Conservation (phyloP, 2,797 vertebrate species). For the Gobionotothen gibberifrons region DNA sequence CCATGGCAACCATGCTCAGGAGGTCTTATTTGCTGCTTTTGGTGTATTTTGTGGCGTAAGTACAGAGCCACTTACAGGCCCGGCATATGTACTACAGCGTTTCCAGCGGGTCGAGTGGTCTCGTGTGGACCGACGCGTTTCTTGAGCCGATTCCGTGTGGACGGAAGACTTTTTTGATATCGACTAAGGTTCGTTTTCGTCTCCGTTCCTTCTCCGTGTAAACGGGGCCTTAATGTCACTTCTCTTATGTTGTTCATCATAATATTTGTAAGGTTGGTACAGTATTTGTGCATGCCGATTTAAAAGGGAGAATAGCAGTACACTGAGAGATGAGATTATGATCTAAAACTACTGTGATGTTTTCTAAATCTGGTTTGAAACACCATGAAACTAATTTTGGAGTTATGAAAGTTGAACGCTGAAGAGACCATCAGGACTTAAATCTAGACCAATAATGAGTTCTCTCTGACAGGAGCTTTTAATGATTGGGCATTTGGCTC, state of each 20-base stretch:
- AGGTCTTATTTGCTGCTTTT: no score
- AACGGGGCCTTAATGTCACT: background rate
- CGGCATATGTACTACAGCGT: no score
- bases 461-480: conserved; percentile 32
- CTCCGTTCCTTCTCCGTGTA: no score
- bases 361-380: conserved; percentile 12
- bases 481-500: conserved; percentile 37
- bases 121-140: no score
- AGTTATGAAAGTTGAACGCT: conserved; percentile 29
- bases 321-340: conserved; percentile 1
- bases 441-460: conserved; percentile 44
- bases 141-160: no score
- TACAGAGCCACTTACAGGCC: no score
- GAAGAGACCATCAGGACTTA: conserved; percentile 27
- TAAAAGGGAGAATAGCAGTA: conserved; percentile 7
- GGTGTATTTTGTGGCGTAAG: no score
- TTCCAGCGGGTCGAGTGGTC: no score
- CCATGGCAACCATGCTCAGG: no score
- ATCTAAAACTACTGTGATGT: conserved; percentile 12
- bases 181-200: no score
- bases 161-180: no score
- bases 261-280: background rate
- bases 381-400: conserved; percentile 23
- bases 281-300: background rate
- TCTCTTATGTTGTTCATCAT: background rate